Conservation (phyloP, 2,797 vertebrate genomes). For the Rhodeus uyekii region DNA sequence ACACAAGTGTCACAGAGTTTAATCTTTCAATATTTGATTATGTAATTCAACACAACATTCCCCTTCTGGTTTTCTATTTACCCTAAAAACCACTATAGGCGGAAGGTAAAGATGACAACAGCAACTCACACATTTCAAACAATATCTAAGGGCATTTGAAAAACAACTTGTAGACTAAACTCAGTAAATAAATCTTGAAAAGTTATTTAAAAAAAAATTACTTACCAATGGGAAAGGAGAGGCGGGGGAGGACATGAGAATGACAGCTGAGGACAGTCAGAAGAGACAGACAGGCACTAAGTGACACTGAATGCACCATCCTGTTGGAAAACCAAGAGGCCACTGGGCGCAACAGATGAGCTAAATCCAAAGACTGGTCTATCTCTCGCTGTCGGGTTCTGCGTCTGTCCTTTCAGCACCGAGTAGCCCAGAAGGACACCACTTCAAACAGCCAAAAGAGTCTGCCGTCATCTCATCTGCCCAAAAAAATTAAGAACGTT, state of each 20-base stretch:
- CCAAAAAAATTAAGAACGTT: neutral
- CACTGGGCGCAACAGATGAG: neutral
- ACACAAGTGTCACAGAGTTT: neutral
- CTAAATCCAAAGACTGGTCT: neutral
- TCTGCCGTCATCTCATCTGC: constrained; percentile 63
- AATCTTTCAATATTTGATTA: neutral
- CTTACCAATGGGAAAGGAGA: constrained; percentile 75
- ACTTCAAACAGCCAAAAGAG: constrained; percentile 53
- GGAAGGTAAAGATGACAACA: neutral
- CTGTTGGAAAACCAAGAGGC: constrained; percentile 49
- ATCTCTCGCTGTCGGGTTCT: constrained; percentile 33
- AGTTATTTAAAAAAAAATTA: neutral
- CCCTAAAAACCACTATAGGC: neutral
- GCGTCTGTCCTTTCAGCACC: constrained; percentile 2
- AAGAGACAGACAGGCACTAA: constrained; percentile 56
- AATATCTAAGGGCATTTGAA: neutral
- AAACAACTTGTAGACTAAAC: neutral
- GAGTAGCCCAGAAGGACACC: constrained; percentile 48
- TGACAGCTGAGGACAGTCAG: constrained; percentile 57
- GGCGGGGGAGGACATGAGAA: constrained; percentile 62
- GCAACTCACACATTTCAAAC: neutral
- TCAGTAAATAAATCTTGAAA: neutral
- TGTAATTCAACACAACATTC: neutral
- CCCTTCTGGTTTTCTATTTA: neutral
- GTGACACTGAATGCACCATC: constrained; percentile 59